Evolutionary conservation across 1,140 invertebrate species (phyloP).

Genomic region (Neoseiulus cucumeris): DNA sequence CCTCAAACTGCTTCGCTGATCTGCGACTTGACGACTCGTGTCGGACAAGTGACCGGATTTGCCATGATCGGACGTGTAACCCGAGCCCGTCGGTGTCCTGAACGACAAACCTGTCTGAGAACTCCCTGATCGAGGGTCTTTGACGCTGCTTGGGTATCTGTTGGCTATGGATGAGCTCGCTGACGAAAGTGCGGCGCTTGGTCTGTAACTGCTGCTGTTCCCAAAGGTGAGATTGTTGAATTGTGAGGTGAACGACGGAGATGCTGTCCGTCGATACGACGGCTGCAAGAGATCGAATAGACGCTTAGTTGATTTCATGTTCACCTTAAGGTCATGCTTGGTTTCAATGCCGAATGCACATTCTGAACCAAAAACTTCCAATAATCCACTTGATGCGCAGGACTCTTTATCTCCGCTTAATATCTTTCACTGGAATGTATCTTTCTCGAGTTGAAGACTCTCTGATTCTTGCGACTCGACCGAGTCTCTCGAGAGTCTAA

Average conservation of each 20-base stretch:
- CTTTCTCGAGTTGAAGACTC: neutral
- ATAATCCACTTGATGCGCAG: neutral
- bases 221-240: slow-evolving; percentile 3
- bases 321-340: neutral
- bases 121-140: neutral
- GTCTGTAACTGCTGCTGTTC: neutral
- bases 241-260: neutral
- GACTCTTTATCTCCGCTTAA: neutral
- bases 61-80: neutral
- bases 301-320: neutral
- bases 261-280: neutral
- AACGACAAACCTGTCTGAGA: neutral
- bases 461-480: neutral
- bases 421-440: neutral
- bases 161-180: neutral
- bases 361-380: neutral
- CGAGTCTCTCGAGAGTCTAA: neutral
- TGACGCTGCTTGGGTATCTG: neutral
- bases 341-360: neutral
- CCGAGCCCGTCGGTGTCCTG: neutral
- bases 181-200: neutral
- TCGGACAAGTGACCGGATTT: neutral
- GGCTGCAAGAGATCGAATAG: neutral
- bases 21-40: neutral
- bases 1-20: neutral